phyloP scores from a whole-genome alignment of 2,888 invertebrate species.

The Gnatocerus cornutus region DNA sequence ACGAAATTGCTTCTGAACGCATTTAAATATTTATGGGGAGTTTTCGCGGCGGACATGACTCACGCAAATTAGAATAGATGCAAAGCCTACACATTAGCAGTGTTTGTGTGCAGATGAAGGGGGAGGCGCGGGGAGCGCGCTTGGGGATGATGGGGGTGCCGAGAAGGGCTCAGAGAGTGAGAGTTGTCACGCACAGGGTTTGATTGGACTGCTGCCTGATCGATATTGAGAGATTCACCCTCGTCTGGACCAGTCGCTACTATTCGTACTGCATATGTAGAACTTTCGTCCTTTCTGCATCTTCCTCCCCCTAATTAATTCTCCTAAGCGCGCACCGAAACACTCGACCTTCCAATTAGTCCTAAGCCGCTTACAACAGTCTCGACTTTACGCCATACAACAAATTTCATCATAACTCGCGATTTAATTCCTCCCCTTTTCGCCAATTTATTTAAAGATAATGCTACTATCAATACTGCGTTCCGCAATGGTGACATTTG shows the following conservation, averaged over 20 bases:
- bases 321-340: slow-evolving; percentile 6
- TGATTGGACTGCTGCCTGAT: slow-evolving; percentile 71
- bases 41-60: slow-evolving; percentile 29
- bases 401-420: slow-evolving; percentile 57
- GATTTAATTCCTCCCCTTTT: slow-evolving; percentile 28
- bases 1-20: slow-evolving; percentile 48
- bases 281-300: slow-evolving; percentile 50
- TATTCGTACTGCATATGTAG: slow-evolving; percentile 66
- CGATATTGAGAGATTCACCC: slow-evolving; percentile 71
- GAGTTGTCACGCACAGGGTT: slow-evolving; percentile 72
- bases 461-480: slow-evolving; percentile 44
- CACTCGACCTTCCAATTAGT: slow-evolving; percentile 23
- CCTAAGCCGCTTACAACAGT: slow-evolving; percentile 16
- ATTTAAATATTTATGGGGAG: slow-evolving; percentile 49
- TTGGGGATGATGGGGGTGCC: slow-evolving; percentile 57
- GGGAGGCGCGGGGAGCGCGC: slow-evolving; percentile 50
- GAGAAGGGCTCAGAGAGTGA: slow-evolving; percentile 67
- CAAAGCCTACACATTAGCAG: slow-evolving; percentile 54
- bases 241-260: slow-evolving; percentile 67
- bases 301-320: slow-evolving; percentile 39
- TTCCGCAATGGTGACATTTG: slow-evolving; percentile 53
- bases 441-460: slow-evolving; percentile 51
- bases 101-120: slow-evolving; percentile 60
- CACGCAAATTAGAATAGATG: slow-evolving; percentile 49
- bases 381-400: neutral